Conservation (phyloP, 2,888 invertebrate species). For the Philaethria dido region DNA sequence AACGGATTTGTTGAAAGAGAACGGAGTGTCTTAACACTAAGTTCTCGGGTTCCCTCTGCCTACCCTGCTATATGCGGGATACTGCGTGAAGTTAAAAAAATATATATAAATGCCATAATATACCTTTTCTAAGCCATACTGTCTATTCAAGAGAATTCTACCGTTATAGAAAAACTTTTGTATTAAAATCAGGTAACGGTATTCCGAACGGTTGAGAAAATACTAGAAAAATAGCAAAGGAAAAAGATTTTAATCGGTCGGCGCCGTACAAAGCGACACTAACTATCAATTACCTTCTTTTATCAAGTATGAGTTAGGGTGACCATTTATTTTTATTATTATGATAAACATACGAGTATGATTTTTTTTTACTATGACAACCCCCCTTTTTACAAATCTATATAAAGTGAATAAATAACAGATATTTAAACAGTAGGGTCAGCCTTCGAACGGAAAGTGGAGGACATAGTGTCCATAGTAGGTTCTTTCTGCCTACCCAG, state of each 20-base stretch:
- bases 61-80: no score
- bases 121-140: conserved; percentile 3
- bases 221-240: conserved; percentile 28
- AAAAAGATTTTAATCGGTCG: conserved; percentile 30
- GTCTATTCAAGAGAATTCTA: conserved; percentile 16
- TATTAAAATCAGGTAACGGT: conserved; percentile 34
- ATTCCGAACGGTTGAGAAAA: conserved; percentile 30
- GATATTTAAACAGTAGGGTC: no score
- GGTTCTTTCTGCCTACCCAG: neutral
- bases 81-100: no score
- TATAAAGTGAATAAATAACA: no score
- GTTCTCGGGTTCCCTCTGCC: no score
- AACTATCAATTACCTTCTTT: conserved; percentile 23
- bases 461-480: neutral
- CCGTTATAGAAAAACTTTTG: conserved; percentile 25
- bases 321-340: neutral
- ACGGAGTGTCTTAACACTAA: no score
- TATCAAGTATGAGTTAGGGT: neutral
- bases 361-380: no score
- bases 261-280: conserved; percentile 23
- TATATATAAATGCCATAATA: neutral
- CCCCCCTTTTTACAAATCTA: no score
- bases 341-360: no score
- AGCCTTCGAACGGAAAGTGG: neutral
- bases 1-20: no score